phyloP scores from a whole-genome alignment of 2,797 vertebrate species.

The Muraenolepis orangiensis region DNA sequence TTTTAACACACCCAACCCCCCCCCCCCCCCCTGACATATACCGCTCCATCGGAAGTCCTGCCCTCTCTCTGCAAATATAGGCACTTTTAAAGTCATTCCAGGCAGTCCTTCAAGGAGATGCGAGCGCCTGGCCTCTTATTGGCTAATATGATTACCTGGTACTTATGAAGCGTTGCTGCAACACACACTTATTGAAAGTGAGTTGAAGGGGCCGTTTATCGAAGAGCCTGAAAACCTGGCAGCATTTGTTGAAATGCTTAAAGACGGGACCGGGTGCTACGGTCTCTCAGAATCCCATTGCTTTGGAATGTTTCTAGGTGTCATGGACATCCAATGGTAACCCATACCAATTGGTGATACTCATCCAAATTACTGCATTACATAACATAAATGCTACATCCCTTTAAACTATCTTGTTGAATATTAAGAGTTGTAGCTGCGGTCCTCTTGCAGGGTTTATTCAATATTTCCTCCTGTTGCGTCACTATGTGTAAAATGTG shows the following conservation, averaged over 20 bases:
- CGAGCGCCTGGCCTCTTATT: not conserved
- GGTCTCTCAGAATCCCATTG: not conserved
- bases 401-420: not conserved
- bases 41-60: no score
- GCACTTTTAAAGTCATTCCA: not conserved
- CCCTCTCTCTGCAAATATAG: not conserved
- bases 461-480: not conserved
- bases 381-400: not conserved
- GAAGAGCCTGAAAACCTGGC: not conserved
- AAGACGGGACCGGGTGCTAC: not conserved
- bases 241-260: not conserved
- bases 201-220: not conserved
- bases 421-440: not conserved
- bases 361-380: not conserved
- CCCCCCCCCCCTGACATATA: not conserved
- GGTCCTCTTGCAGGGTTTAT: not conserved
- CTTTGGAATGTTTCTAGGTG: not conserved
- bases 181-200: not conserved
- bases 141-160: no score
- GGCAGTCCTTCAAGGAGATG: not conserved
- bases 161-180: not conserved
- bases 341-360: not conserved
- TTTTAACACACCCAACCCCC: not conserved
- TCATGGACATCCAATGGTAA: not conserved
- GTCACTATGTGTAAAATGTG: not conserved